Evolutionary conservation across 2,797 vertebrate species (phyloP).

Genomic region (Cyprinodon diabolis): DNA sequence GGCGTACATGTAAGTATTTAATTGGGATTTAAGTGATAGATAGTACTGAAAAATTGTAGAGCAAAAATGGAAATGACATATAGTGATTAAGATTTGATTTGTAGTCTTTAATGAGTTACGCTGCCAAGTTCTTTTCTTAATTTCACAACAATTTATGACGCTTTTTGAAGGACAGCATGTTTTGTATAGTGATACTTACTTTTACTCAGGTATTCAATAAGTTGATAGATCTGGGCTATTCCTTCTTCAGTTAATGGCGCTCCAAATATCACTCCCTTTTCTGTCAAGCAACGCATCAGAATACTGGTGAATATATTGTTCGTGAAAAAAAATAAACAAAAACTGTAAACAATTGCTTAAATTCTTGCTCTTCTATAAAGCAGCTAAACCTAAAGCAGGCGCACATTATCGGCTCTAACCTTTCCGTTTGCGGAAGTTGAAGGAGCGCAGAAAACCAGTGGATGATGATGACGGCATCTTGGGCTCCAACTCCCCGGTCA

Average conservation of each 20-base stretch:
- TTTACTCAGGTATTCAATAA: constrained; percentile 96
- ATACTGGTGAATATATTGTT: not conserved
- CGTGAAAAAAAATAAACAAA: not conserved
- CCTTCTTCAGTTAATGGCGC: constrained; percentile 95
- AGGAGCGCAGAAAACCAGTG: constrained; percentile 88
- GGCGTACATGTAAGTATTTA: too few relatives aligned
- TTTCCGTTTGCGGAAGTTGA: constrained; percentile 94
- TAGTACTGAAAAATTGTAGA: not conserved
- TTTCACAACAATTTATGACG: not conserved
- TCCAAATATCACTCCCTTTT: constrained; percentile 95
- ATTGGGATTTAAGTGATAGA: not conserved
- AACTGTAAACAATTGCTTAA: not conserved
- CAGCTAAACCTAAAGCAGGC: not conserved
- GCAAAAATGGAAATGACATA: not conserved
- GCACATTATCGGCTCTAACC: constrained; percentile 71
- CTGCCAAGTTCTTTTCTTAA: not conserved
- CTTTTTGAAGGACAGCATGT: not conserved
- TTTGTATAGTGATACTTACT: constrained; percentile 82
- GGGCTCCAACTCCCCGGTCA: constrained; percentile 89
- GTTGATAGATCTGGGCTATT: constrained; percentile 95
- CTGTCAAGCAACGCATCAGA: constrained; percentile 65
- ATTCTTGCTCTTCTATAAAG: not conserved
- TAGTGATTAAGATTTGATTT: not conserved
- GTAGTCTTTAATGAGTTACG: too few relatives aligned
- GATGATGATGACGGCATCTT: constrained; percentile 83